Evolutionary conservation across 2,888 invertebrate species (phyloP), one percentile per base, ranked within the genome.

Genomic region (Platypus cylindrus): DNA sequence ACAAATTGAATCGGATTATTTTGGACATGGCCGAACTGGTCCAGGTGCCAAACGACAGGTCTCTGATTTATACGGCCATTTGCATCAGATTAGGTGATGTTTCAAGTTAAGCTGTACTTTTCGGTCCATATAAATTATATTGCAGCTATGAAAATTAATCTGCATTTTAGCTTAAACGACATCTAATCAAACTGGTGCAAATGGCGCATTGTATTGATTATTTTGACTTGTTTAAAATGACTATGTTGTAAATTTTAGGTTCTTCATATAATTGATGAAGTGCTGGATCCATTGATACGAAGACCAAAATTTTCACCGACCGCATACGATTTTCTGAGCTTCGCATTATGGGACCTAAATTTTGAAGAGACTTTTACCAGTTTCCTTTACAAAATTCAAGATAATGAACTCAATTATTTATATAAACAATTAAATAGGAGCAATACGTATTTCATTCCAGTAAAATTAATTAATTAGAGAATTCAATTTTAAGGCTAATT

Each of bases 381-480:
- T 41, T 86, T 81, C 59, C 70, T 78, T 37, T 75, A 79, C 48
- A 77, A 80, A 44, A 67, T 71, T 46, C 65, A 74, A 45, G 71
- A 75, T 47, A 68, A 75, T 46, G 80, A 80, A 18, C 30, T 48
- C 58, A 73, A 74, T 50, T 70, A 74, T 35, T 68, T 81, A 20
- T 85, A 79, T 58, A n/a, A n/a, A n/a, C 74, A 73, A 49, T 71
- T 74, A 25, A 75, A 76, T 36, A 83, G 83, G 28, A 70, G 73
- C 38, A 78, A 79, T 58, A 91, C 91, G 5, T 91, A 82, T 63
- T 83, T 91, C 55, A 77, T 91, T 46, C 89, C 90, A 3, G 75
- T 87, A 17, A 35, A 11, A 11, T 11, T 11, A 8, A 26, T 7
- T 15, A 29, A 7, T 7, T 14, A 7, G 8, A 20, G 8, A 5